phyloP scores from a whole-genome alignment of 2,888 invertebrate genomes.

The Polydrusus tereticollis region DNA sequence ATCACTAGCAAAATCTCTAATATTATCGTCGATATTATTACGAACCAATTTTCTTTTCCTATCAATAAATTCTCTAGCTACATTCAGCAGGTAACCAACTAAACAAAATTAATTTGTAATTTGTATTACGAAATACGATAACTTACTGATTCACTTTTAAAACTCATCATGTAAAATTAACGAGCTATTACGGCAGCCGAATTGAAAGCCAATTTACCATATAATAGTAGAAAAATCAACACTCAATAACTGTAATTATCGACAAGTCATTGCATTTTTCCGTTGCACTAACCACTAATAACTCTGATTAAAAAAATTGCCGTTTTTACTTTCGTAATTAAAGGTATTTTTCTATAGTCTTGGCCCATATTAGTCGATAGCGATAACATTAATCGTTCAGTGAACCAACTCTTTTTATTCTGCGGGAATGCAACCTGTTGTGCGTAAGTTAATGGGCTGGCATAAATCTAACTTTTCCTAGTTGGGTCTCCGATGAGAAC shows the following conservation, averaged over 20 bases:
- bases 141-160: neutral
- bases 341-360: conserved; percentile 23
- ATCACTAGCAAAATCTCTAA: too few species aligned
- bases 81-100: too few species aligned
- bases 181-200: neutral
- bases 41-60: too few species aligned
- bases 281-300: conserved; percentile 6
- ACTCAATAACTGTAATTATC: neutral
- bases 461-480: conserved; percentile 8
- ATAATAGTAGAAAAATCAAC: neutral
- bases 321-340: conserved; percentile 33
- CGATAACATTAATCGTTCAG: conserved; percentile 5
- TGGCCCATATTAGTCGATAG: conserved; percentile 8
- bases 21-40: too few species aligned
- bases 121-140: too few species aligned
- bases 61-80: too few species aligned
- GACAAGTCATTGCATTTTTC: neutral
- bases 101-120: too few species aligned
- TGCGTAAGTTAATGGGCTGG: conserved; percentile 11
- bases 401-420: conserved; percentile 14
- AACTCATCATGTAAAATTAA: neutral
- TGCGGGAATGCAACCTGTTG: conserved; percentile 3
- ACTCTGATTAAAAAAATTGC: conserved; percentile 25
- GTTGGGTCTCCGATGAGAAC: neutral
- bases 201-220: neutral